Base-by-base conservation (phyloP, 2,888 invertebrate species). In the Diarsia brunnea region DNA sequence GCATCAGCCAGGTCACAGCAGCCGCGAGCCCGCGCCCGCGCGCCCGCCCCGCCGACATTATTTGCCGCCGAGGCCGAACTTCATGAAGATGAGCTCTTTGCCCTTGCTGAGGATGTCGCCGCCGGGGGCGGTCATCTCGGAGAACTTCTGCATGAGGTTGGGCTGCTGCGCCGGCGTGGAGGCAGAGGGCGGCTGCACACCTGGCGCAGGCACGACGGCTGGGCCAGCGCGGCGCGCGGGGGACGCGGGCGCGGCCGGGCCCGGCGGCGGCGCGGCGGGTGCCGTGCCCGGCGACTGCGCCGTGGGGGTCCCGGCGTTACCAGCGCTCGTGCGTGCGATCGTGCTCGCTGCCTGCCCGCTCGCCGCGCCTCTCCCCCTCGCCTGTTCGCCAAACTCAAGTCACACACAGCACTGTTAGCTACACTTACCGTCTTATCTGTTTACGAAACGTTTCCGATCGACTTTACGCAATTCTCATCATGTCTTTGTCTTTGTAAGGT, bases 11-110 rank as follows among this genome's bases (percentile, higher is more conserved):
- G 55, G 70, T 69, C 64, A 86, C 81, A 84, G 84, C 78, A 86
- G 87, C 89, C 84, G 80, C 87, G 83, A 89, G 92, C 93, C 95
- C 95, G 90, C 86, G 90, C 86, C 79, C 84, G 90, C 90, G 72
- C 73, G 51, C 73, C 53, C 72, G 72, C 73, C 14, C 43, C 14
- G 53, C 95, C 94, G 91, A 87, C 94, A 95, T 97, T 97, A 97
- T 97, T 97, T 97, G 92, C 98, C 98, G 91, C 98, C 98, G 89
- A 99, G 97, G 87, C 99, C 99, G 95, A 99, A 99, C 97, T 98
- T 98, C 98, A 99, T 99, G 96, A 99, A 99, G 94, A 99, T 98
- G 88, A 99, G 98, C 97, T 99, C 99, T 96, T 99, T 99, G 91
- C 99, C 99, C 95, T 99, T 99, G 92, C 98, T 98, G 90, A 99